Evolutionary conservation across 2,113 vertebrate species (phyloP).

Genomic region (Pelvicachromis taeniatus): DNA sequence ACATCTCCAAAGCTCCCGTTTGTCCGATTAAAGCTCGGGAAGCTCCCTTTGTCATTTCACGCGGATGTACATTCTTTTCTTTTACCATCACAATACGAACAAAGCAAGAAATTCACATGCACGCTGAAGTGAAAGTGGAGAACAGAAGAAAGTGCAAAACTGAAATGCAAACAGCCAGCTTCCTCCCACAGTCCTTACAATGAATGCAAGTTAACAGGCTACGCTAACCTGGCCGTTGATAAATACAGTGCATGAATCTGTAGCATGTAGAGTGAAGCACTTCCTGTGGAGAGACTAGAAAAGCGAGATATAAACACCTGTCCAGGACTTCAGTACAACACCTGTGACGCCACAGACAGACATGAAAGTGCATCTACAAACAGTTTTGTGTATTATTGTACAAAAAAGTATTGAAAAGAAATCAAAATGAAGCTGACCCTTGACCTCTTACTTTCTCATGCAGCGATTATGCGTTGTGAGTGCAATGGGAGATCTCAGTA

Average conservation of each 20-base stretch:
- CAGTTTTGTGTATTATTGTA: fast-evolving
- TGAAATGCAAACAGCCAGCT: not conserved
- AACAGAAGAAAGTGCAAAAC: not conserved
- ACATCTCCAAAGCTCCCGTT: not conserved
- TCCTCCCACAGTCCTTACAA: not conserved
- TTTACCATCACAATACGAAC: not conserved
- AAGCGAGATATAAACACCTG: not conserved
- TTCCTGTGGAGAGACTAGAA: not conserved
- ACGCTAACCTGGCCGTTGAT: not conserved
- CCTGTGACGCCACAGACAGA: not conserved
- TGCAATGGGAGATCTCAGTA: slow-evolving; percentile 80
- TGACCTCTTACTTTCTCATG: not conserved
- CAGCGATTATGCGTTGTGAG: slow-evolving; percentile 56
- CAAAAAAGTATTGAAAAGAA: not conserved
- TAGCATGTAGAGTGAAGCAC: no score
- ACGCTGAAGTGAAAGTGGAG: not conserved
- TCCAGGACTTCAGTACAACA: not conserved
- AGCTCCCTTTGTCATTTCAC: not conserved
- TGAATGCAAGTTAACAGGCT: not conserved
- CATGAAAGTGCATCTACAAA: not conserved
- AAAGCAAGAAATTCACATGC: not conserved
- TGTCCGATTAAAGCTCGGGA: not conserved
- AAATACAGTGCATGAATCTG: no score
- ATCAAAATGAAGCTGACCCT: not conserved
- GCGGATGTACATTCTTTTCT: not conserved